These are phyloP conservation scores for Pangasius larnaudii DNA, from an alignment of 2,797 vertebrate genomes.

Conservation along the genomic window DNA sequence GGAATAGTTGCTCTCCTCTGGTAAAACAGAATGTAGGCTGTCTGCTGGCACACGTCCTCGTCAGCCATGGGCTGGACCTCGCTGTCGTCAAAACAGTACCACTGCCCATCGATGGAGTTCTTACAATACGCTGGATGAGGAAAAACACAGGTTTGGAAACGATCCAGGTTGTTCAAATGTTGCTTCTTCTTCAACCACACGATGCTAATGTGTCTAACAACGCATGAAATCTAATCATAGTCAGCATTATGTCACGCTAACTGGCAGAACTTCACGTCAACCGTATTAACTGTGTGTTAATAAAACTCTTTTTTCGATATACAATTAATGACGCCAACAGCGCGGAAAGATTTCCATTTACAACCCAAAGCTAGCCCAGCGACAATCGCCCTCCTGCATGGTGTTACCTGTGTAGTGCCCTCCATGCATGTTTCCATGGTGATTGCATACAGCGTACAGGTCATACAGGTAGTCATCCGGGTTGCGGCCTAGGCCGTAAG, in stretches of 20 bases:
- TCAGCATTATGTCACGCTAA: background rate
- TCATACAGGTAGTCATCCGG: slow-evolving; percentile 97
- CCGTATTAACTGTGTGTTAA: background rate
- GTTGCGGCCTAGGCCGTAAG: slow-evolving; percentile 93
- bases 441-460: slow-evolving; percentile 97
- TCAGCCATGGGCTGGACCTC: slow-evolving; percentile 92
- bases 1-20: slow-evolving; percentile 94
- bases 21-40: slow-evolving; percentile 96
- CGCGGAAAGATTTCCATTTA: background rate
- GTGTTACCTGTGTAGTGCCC: slow-evolving; percentile 95
- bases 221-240: background rate
- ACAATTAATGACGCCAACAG: background rate
- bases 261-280: background rate
- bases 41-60: slow-evolving; percentile 92
- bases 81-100: slow-evolving; percentile 99
- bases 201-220: background rate
- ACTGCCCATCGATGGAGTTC: slow-evolving; percentile 95
- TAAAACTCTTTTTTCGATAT: background rate
- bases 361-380: background rate
- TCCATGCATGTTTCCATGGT: slow-evolving; percentile 98
- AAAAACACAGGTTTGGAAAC: background rate
- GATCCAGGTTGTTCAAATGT: background rate
- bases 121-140: slow-evolving; percentile 88
- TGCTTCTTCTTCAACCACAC: background rate
- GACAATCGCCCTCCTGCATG: background rate